Evolutionary conservation across 2,113 vertebrate genomes (phyloP).

Genomic region (Dermatemys mawii): DNA sequence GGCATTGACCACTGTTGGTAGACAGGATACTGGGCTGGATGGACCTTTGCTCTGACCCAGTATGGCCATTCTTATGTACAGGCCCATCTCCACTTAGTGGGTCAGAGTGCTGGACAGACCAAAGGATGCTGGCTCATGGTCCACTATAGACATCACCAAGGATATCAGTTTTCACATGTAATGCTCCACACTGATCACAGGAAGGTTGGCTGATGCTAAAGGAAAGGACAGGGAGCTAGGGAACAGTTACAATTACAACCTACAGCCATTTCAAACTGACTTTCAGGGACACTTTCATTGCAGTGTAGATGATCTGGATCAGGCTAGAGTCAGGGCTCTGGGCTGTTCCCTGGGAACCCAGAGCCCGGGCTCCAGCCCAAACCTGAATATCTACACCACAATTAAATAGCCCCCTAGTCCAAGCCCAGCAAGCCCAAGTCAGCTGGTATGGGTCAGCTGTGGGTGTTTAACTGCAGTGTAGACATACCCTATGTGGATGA

Average conservation of each 20-base stretch:
- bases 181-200: not conserved
- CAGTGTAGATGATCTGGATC: not conserved
- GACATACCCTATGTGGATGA: not conserved
- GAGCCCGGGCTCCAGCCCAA: not conserved
- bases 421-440: not conserved
- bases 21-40: too few species aligned
- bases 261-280: not conserved
- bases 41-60: too few species aligned
- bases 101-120: not conserved
- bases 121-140: not conserved
- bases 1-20: too few species aligned
- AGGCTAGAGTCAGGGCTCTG: not conserved
- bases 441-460: not conserved
- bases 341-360: not conserved
- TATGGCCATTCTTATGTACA: not conserved
- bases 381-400: not conserved
- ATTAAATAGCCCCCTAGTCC: not conserved
- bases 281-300: not conserved
- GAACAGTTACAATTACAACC: not conserved
- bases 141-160: not conserved
- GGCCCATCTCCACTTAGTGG: accelerated
- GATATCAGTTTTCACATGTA: not conserved
- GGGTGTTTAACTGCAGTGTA: not conserved
- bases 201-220: not conserved
- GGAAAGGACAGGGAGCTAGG: not conserved